Base-by-base conservation (phyloP, 2,797 vertebrate genomes). In the Podarcis siculus region DNA sequence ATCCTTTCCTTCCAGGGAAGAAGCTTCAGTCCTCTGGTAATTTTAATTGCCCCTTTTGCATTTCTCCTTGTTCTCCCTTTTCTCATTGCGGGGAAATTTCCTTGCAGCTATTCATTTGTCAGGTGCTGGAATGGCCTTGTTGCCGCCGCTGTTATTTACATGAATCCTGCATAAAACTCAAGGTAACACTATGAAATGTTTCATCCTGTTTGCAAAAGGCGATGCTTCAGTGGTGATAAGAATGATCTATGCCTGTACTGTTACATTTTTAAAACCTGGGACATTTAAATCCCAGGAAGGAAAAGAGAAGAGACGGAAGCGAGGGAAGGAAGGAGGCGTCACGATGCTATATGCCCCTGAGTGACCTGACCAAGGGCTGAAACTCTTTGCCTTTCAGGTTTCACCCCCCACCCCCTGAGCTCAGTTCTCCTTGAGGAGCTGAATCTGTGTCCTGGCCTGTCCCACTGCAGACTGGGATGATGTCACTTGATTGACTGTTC, bases 51-150 rank as follows among this genome's bases (percentile, higher is more conserved):
- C 25, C 39, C 67, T 72, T 42, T 45, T 45, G n/a, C 21, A 64
- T 64, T 64, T 21, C 58, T 21, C 58, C 58, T 61, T 21, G 58
- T 61, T 61, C 58, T 61, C n/a, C 55, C 49, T 39, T 64, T 45
- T 8, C 1, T 55, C 19, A 45, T 71, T 39, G 4, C 0, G 0
- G 21, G n/a, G 25, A 32, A 25, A 3, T 55, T 32, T 61, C 8
- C 10, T 8, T 3, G 3, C 23, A 0, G 0, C 19, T 35, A 5
- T 49, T n/a, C 6, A 42, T 80, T 90, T 79, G 84, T 72, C 78
- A 90, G 72, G 35, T 49, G 58, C 72, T 3, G 27, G 76, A 32
- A 45, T 55, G 42, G 90, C 76, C 82, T 85, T 77, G 86, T 67
- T 77, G 49, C 72, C 10, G 39, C 3, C 15, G 58, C 3, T 79